Evolutionary conservation across 2,113 vertebrate genomes (phyloP).

Genomic region (Protobothrops flavoviridis): DNA sequence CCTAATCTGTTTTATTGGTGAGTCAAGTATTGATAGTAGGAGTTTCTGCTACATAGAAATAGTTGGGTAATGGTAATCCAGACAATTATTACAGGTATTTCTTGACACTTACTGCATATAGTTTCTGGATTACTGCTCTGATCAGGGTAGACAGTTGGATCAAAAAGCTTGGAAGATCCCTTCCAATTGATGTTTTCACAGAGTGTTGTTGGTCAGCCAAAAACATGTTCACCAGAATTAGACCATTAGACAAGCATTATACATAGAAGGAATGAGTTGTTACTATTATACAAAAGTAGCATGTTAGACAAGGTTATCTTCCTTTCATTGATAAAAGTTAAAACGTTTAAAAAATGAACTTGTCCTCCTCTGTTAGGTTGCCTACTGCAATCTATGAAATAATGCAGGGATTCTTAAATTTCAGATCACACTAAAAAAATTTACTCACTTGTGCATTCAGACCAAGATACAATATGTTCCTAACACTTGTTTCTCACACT

Average conservation of each 20-base stretch:
- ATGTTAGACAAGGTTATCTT: neutral
- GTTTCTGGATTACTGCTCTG: neutral
- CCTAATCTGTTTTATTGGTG: neutral
- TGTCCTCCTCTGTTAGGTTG: slow-evolving; percentile 40
- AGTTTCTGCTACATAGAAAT: neutral
- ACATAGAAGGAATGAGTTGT: neutral
- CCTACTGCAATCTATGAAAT: slow-evolving; percentile 46
- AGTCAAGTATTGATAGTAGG: neutral
- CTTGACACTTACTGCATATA: neutral
- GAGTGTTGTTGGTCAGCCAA: neutral
- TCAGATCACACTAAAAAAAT: slow-evolving; percentile 61
- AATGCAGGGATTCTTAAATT: slow-evolving; percentile 46
- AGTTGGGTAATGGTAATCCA: neutral
- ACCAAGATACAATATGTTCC: slow-evolving; percentile 39
- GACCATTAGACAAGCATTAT: neutral
- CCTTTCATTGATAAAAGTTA: neutral
- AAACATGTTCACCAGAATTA: neutral
- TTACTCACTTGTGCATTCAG: slow-evolving; percentile 35
- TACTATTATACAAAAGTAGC: neutral
- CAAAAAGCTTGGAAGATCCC: neutral
- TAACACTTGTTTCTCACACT: neutral
- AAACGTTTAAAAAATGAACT: slow-evolving; percentile 38
- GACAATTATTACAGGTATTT: neutral
- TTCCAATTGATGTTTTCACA: neutral
- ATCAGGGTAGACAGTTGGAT: neutral